These are phyloP conservation scores for Archilochus colubris DNA, from an alignment of 2,113 vertebrate species.

Conservation along the genomic window DNA sequence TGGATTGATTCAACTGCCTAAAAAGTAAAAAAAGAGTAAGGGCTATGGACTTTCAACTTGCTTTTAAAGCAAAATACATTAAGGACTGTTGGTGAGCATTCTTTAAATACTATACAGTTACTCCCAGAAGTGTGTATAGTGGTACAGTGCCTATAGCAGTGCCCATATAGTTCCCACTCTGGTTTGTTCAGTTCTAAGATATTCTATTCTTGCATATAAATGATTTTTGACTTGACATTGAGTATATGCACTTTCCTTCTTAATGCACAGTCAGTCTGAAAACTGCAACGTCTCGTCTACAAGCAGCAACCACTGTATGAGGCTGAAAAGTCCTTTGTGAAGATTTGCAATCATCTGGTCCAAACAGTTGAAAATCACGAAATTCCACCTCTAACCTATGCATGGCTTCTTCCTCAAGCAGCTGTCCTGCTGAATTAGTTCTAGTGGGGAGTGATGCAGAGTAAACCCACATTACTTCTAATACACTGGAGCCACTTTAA, in stretches of 20 bases:
- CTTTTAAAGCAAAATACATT: not conserved
- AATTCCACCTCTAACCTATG: conserved; percentile 4
- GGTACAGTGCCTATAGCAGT: not conserved
- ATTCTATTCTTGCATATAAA: not conserved
- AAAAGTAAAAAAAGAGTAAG: not conserved
- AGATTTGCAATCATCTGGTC: not conserved
- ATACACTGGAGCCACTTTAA: conserved; percentile 4
- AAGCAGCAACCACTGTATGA: not conserved
- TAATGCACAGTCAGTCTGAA: not conserved
- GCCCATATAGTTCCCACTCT: fast-evolving
- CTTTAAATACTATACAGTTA: not conserved
- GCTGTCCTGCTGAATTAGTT: conserved; percentile 32
- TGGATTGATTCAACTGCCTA: conserved; percentile 98
- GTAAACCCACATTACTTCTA: conserved; percentile 10
- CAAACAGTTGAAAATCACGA: not conserved
- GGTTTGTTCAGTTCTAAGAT: not conserved
- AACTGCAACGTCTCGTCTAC: fast-evolving
- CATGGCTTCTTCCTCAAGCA: not conserved
- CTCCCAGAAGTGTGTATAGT: not conserved
- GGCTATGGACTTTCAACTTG: not conserved
- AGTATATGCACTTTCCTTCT: not conserved
- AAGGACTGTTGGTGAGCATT: not conserved
- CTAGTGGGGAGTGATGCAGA: not conserved
- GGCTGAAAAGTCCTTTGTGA: not conserved
- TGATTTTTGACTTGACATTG: not conserved